Percentiles rank a stretch among this genome's conserved stretches.
Evolutionary conservation across 2,113 vertebrate genomes (phyloP).

Genomic region (Tor tambroides): DNA sequence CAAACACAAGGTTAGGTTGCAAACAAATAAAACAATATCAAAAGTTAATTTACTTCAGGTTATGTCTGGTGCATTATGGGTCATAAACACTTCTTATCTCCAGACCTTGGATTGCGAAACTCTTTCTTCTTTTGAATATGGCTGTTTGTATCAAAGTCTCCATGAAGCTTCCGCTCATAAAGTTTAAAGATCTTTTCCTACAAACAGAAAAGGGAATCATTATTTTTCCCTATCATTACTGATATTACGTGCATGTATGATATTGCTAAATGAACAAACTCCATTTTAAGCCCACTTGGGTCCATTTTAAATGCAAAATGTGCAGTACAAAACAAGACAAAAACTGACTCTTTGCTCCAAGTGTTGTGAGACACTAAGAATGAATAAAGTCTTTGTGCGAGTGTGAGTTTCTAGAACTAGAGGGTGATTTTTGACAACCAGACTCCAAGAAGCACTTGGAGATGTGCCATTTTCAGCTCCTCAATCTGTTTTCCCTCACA

Average conservation of each 20-base stretch:
- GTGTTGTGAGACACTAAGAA: background rate
- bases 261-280: background rate
- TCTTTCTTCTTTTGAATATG: slow-evolving; percentile 98
- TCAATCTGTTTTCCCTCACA: slow-evolving; percentile 14
- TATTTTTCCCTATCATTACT: background rate
- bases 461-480: slow-evolving; percentile 48
- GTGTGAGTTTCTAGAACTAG: slow-evolving; percentile 47
- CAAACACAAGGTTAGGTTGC: slow-evolving; percentile 9
- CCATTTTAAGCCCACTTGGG: background rate
- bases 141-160: slow-evolving; percentile 95
- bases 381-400: slow-evolving; percentile 62
- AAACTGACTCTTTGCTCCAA: background rate
- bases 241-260: background rate
- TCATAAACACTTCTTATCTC: slow-evolving; percentile 12
- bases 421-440: slow-evolving; percentile 69
- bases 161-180: slow-evolving; percentile 91
- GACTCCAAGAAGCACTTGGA: slow-evolving; percentile 58
- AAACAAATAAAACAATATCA: slow-evolving; percentile 11
- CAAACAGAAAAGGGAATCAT: background rate
- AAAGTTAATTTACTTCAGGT: background rate
- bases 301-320: background rate
- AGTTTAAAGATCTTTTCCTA: slow-evolving; percentile 97
- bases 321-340: slow-evolving; percentile 13
- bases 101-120: slow-evolving; percentile 95
- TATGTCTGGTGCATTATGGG: background rate